Conservation (phyloP, 2,113 vertebrate genomes). For the Pseudopipra pipra region DNA sequence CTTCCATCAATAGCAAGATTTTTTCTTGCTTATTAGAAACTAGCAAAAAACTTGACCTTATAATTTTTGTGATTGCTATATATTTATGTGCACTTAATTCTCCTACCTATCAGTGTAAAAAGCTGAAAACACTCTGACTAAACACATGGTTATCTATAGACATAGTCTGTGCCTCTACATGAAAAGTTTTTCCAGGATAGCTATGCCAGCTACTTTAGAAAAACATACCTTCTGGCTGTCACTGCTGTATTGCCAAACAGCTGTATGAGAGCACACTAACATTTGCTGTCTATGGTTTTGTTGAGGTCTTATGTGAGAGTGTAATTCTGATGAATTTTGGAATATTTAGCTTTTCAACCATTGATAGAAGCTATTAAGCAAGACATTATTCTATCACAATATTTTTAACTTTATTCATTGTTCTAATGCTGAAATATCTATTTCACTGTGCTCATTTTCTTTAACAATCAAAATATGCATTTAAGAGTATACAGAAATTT, state of each 20-base stretch:
- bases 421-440: background rate
- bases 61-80: background rate
- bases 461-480: background rate
- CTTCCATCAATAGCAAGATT: background rate
- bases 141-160: background rate
- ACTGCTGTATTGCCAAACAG: background rate
- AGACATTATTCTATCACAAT: background rate
- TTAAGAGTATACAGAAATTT: background rate
- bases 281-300: background rate
- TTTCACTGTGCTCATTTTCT: background rate
- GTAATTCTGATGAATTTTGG: background rate
- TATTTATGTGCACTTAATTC: background rate
- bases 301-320: background rate
- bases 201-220: background rate
- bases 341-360: background rate
- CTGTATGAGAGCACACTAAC: background rate
- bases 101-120: background rate
- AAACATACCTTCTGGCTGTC: background rate
- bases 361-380: background rate
- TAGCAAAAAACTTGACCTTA: background rate
- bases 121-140: background rate
- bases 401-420: background rate
- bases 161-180: background rate
- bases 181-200: background rate
- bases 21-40: background rate